Conservation (phyloP, 2,888 invertebrate species). For the Chalcis sispes region DNA sequence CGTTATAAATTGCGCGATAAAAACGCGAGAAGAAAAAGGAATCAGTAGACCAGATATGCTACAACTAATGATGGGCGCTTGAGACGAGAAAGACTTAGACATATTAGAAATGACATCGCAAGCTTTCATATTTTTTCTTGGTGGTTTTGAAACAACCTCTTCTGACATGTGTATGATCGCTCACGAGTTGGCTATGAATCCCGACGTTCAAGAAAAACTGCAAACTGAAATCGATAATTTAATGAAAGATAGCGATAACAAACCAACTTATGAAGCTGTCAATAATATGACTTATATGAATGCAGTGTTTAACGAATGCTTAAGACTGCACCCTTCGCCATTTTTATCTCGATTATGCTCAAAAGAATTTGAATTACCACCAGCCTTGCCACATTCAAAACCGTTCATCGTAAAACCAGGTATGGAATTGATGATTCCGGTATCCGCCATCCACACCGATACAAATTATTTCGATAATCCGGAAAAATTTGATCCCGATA, state of each 20-base stretch:
- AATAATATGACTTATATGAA: slow-evolving; percentile 78
- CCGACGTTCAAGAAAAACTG: slow-evolving; percentile 66
- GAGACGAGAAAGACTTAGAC: slow-evolving; percentile 58
- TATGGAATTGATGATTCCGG: slow-evolving; percentile 65
- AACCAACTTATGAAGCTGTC: slow-evolving; percentile 74
- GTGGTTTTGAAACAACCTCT: slow-evolving; percentile 68
- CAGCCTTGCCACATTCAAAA: slow-evolving; percentile 64
- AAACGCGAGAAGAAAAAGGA: slow-evolving; percentile 59
- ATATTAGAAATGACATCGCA: slow-evolving; percentile 76
- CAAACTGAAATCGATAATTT: slow-evolving; percentile 67
- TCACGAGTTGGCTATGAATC: slow-evolving; percentile 8
- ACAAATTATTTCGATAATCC: slow-evolving; percentile 71
- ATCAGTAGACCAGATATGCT: slow-evolving; percentile 67
- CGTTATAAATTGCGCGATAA: slow-evolving; percentile 58
- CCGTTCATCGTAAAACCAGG: slow-evolving; percentile 67
- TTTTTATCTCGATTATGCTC: slow-evolving; percentile 66
- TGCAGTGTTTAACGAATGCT: slow-evolving; percentile 75
- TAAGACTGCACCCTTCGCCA: slow-evolving; percentile 65
- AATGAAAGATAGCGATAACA: slow-evolving; percentile 66
- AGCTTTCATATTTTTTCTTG: slow-evolving; percentile 73
- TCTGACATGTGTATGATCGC: slow-evolving; percentile 27
- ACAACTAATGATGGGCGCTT: slow-evolving; percentile 67
- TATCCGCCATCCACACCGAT: slow-evolving; percentile 69
- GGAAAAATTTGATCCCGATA: slow-evolving; percentile 72
- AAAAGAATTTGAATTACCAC: slow-evolving; percentile 66